Conservation (phyloP, 2,888 invertebrate species). For the Drosophila multiciliata region DNA sequence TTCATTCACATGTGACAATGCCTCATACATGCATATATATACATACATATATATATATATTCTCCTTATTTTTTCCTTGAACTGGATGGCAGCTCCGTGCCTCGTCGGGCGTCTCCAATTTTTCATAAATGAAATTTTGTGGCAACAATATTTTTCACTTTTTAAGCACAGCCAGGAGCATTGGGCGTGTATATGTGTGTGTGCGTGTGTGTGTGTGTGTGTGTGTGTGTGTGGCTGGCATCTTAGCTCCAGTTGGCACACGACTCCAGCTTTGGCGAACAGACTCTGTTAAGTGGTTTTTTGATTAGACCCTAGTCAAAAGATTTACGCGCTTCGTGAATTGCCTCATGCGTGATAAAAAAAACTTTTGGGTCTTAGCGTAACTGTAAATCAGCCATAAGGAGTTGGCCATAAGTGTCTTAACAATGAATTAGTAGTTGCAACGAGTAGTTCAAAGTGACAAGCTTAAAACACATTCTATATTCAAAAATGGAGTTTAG, state of each 20-base stretch:
- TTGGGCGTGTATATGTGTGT: constrained; percentile 1
- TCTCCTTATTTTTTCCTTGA: background rate
- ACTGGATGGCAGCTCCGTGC: constrained; percentile 29
- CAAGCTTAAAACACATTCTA: constrained; percentile 3
- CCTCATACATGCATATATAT: constrained; percentile 31
- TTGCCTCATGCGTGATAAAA: constrained; percentile 49
- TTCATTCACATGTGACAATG: constrained; percentile 73
- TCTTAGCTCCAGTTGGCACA: constrained; percentile 1
- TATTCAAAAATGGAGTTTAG: background rate
- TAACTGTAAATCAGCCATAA: constrained; percentile 20
- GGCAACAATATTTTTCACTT: constrained; percentile 70
- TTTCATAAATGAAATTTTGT: constrained; percentile 73
- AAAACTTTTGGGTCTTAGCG: constrained; percentile 19
- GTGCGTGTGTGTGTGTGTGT: background rate
- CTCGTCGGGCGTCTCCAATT: constrained; percentile 34
- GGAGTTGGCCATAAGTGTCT: constrained; percentile 48
- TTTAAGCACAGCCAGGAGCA: constrained; percentile 48
- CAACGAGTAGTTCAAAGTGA: constrained; percentile 10
- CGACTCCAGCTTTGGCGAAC: constrained; percentile 28
- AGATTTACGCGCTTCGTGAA: constrained; percentile 53
- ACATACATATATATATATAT: background rate
- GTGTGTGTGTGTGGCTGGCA: background rate
- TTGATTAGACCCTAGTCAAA: constrained; percentile 69
- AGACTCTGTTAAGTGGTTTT: constrained; percentile 76
- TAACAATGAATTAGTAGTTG: constrained; percentile 29